Base-by-base conservation (phyloP, 2,888 invertebrate species). In the Drosophila neotestacea region DNA sequence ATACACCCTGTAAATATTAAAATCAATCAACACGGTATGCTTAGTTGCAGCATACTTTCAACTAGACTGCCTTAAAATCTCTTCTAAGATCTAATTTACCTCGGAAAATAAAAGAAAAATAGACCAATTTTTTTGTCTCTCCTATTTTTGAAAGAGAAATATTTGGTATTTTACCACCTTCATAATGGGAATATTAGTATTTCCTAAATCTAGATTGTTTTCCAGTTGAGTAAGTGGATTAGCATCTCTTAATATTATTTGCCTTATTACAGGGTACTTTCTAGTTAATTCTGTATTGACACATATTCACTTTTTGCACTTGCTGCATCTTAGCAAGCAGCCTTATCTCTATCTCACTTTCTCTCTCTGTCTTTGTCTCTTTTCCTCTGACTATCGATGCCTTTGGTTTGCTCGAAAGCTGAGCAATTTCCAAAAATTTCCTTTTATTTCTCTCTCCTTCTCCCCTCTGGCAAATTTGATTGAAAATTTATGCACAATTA, bases 401-500 rank as follows among this genome's bases (percentile, higher is more conserved):
- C 34, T 34, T 46, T 16, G 36, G 28, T 30, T 9, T n/a, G 46
- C 54, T 44, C 16, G 38, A 22, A 59, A 50, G 36, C 36, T 51
- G 60, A 13, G 46, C 50, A 51, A 46, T 38, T 60, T 60, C 22
- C 65, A 30, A 46, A 61, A 52, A 16, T 34, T 34, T 46, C 34
- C 32, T 38, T 16, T 44, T 46, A 30, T 60, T 50, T 54, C 39
- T 22, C 44, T 13, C 22, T 39, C 32, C 11, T 4, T 55, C 48
- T 54, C 34, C 9, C 11, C 42, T 51, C 47, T 60, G 60, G 62
- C 62, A 41, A 64, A 61, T 82, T 76, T 77, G 79, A 79, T 74
- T 77, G 70, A 42, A 77, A 71, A 74, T 81, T 67, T 74, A 71
- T 83, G 79, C 74, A 70, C 77, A 79, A 86, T 86, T 81, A 73